Evolutionary conservation across 2,113 vertebrate genomes (phyloP), one percentile per base, ranked within the genome.

Genomic region (Oreotrochilus melanogaster): DNA sequence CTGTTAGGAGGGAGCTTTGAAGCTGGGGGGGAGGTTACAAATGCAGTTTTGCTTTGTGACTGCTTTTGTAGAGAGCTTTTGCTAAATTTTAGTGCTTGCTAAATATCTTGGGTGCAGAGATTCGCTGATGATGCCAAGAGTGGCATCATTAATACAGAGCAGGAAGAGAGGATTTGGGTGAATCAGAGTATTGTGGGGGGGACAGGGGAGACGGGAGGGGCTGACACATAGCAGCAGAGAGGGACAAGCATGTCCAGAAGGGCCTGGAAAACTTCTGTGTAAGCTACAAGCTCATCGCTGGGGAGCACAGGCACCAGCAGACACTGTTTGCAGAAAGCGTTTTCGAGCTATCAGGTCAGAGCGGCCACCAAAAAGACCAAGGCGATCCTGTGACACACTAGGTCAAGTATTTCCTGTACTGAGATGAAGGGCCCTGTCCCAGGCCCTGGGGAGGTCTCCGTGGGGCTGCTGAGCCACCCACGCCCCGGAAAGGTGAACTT

Each of bases 381-480:
- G 30, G 79, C 27, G 83, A 12, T 72, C 42, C 86, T 5, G 83
- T 96, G 95, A 95, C 93, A 95, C 84, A 86, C 51, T 48, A 57
- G 80, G 86, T 84, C 95, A 92, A 81, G 80, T 18, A 96, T 95
- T 96, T 96, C 89, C 92, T 96, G 91, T 6, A 72, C 76, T 17
- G 86, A 18, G 58, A 61, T 2, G 35, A 24, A 76, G 31, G 82
- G 91, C 91, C 86, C 14, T 7, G 62, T 47, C 85, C 58, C 19
- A 51, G 66, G 78, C 91, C 78, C 51, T 2, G 70, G 48, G 74
- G 61, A 73, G 18, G 47, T 7, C 70, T 61, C 64, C 24, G 60
- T 4, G 37, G 67, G 80, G 64, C 67, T 13, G 53, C 76, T 7
- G 18, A 16, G 47, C 70, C 60, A 14, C 72, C 66, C 78, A 33